Evolutionary conservation across 2,113 vertebrate species (phyloP), one percentile per base, ranked within the genome.

Genomic region (Hystrix brachyura): DNA sequence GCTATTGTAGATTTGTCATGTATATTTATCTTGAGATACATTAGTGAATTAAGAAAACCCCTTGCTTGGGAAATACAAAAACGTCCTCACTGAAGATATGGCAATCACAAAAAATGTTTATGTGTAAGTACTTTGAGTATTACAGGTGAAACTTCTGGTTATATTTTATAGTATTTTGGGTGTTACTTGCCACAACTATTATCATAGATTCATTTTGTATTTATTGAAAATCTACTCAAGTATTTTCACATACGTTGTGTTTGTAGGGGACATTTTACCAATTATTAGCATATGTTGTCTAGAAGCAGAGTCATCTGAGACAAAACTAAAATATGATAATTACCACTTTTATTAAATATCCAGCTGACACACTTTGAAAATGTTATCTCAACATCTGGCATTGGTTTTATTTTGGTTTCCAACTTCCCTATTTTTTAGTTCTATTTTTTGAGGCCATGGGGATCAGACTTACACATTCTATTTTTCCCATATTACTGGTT

Each of bases 241-340:
- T 87, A 80, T 95, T 96, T 89, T 96, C 67, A 94, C 25, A 87
- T 69, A 79, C 23, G 55, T 65, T 91, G 51, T 93, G 38, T 83
- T 94, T 96, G 94, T 57, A 92, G 69, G 38, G 46, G 21, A 83
- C 51, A 76, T 90, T 72, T 91, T 93, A 38, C 80, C 43, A 43
- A 23, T 86, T n/a, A 86, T 94, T 91, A 71, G 69, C 82, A 92
- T 93, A 88, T 89, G 81, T 93, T 97, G 71, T 71, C 71, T 94
- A 76, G 94, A 96, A 96, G 92, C 71, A 85, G 87, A 95, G 53
- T 25, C 32, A 78, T 95, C 90, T 97, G 94, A 97, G 93, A 90
- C 81, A 76, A 97, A 91, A 84, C 53, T 76, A 43, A 95, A 93
- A 97, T 94, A 87, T 89, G 83, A 96, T 95, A 98, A 95, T 96